Evolutionary conservation across 2,888 invertebrate species (phyloP), one percentile per base, ranked within the genome.

Genomic region (Stenchaetothrips biformis): DNA sequence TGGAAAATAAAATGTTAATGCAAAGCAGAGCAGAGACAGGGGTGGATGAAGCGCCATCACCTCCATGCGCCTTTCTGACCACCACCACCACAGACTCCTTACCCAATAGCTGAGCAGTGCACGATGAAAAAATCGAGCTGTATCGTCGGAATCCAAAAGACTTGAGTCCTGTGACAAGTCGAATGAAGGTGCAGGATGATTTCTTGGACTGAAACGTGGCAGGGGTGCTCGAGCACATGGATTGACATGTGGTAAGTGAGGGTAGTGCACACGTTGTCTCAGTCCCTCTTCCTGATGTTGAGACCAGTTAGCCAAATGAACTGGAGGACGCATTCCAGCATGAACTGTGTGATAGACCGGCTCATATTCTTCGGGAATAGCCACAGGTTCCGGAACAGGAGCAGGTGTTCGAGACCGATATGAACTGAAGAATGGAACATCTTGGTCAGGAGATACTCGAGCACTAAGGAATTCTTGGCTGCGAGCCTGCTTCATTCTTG

Each of bases 321-420:
- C 80, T 79, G 83, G 82, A 78, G 83, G 81, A 81, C 81, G 82
- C 83, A 84, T 82, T 18, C 86, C 86, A 47, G 83, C 84, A 82
- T 88, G 88, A 53, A 88, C 85, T 18, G 88, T 88, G 82, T 88
- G 87, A 83, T 88, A 88, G 74, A 82, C 81, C 25, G 67, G 67
- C 7, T 74, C 67, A 21, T 74, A 74, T 25, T 74, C 67, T 11
- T 74, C 67, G 0, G 67, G 67, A 21, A 74, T 74, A 7, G 25
- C 67, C 4, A 11, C 67, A n/a, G 67, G 67, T 25, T 74, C 67
- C 21, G 67, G 67, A 11, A 21, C 67, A 21, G 67, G 21, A 21
- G 25, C 67, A 21, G 67, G 67, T n/a, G 67, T 25, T 21, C 67
- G 67, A n/a, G 67, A 74, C 0, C 67, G 67, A 21, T 74, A 74